Conservation (phyloP, 53 echinoderm and acorn worm genomes). For the Crossaster papposus region DNA sequence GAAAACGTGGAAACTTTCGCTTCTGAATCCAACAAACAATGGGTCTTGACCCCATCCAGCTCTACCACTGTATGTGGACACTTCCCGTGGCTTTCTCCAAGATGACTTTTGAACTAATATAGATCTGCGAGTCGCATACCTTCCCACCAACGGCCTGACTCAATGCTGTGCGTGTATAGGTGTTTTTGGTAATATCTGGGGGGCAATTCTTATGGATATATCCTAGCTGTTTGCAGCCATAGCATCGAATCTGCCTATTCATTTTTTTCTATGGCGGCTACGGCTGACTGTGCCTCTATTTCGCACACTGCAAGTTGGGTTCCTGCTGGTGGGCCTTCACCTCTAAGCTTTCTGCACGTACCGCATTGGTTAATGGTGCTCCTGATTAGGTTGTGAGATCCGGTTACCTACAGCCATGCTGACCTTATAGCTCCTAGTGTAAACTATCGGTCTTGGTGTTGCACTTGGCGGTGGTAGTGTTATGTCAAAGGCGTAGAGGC, state of each 20-base stretch:
- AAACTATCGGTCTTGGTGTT: constrained; percentile 59
- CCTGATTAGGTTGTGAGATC: constrained; percentile 1
- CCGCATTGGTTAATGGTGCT: constrained; percentile 13
- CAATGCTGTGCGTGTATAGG: background rate
- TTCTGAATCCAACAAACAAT: constrained; percentile 1
- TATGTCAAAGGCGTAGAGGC: constrained; percentile 38
- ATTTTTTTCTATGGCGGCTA: background rate
- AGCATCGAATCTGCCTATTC: background rate
- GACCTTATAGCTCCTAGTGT: constrained; percentile 43
- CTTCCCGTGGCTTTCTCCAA: background rate
- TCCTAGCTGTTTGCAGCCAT: background rate
- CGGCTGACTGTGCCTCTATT: background rate
- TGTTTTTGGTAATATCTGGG: background rate
- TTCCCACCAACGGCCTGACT: background rate
- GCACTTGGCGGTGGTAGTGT: constrained; percentile 41
- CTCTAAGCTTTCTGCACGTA: constrained; percentile 7
- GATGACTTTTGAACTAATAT: background rate
- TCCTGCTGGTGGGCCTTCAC: background rate
- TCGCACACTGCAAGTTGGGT: background rate
- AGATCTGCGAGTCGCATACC: background rate
- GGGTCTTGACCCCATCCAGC: background rate
- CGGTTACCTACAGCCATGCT: constrained; percentile 41
- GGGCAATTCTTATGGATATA: background rate
- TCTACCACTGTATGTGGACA: background rate
- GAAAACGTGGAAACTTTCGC: background rate